phyloP scores from a whole-genome alignment of 2,797 vertebrate species.

The Phalanger gymnotis region DNA sequence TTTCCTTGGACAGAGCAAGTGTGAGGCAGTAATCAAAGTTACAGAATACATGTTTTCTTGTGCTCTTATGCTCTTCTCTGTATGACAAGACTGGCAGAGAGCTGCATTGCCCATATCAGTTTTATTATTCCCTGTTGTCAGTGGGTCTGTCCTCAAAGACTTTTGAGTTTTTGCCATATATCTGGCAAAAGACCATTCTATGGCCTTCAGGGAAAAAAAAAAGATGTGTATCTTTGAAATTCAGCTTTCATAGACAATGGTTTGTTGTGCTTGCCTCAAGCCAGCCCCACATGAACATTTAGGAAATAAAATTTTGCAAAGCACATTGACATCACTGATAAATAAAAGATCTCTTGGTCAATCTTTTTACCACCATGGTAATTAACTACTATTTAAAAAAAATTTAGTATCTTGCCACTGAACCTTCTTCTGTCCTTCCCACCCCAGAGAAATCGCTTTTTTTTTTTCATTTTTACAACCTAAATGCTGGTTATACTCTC shows the following conservation, averaged over 20 bases:
- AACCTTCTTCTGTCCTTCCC: not conserved
- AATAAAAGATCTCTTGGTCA: not conserved
- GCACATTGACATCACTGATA: too few species aligned
- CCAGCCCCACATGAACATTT: not conserved
- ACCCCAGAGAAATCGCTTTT: not conserved
- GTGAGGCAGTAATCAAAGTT: not conserved
- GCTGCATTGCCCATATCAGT: conserved; percentile 93
- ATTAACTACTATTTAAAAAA: not conserved
- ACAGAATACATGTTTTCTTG: conserved; percentile 78
- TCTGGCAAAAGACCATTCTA: not conserved
- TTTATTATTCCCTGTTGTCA: not conserved
- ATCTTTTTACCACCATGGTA: not conserved
- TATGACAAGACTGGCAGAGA: conserved; percentile 89
- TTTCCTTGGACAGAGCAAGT: not conserved
- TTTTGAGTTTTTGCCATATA: conserved; percentile 14
- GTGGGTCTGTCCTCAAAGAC: conserved; percentile 9
- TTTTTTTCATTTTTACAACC: not conserved
- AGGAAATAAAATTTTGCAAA: not conserved
- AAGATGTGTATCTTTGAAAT: not conserved
- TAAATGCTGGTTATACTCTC: not conserved
- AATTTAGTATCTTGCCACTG: not conserved
- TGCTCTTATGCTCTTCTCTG: conserved; percentile 84
- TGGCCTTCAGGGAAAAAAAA: not conserved
- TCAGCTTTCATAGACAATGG: conserved; percentile 7
- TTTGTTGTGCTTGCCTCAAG: not conserved